Base-by-base conservation (phyloP, 2,797 vertebrate genomes). In the Notolabrus celidotus region DNA sequence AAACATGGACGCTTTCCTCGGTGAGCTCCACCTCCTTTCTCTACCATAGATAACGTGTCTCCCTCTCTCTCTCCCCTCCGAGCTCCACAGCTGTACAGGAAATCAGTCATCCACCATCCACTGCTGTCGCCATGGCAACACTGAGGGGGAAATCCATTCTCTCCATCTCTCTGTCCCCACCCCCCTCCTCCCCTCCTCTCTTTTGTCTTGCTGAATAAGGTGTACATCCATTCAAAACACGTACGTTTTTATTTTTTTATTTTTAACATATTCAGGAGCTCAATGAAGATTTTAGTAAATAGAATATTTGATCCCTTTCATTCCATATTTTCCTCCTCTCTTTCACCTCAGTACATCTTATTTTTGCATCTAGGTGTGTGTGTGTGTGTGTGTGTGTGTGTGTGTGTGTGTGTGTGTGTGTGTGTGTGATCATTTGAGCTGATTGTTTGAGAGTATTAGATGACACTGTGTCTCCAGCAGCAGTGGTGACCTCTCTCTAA, bases 51-150 rank as follows among this genome's bases (percentile, higher is more conserved):
- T 73, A 68, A 54, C n/a, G 33, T 36, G 10, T 42, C 16, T 52
- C 54, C 31, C 68, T 45, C 36, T 53, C 43, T 50, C 67, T 50
- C 59, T 31, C 67, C 50, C 27, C 79, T 86, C 46, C 39, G 23
- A 85, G 86, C 85, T 72, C 82, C 88, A 89, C 88, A 92, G 89
- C 88, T 88, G 89, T 75, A 86, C 90, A 93, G 93, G 94, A 95
- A 95, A 94, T 93, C 93, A 90, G 90, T 93, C 93, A 90, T 63
- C 71, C 80, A 57, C 82, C 34, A 94, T 95, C 90, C 86, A 77
- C 78, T 77, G 81, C 84, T 69, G 77, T 93, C 88, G 80, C 94
- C 92, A 92, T 93, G 93, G 94, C 88, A 95, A 95, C 92, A 86
- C 9, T 58, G 77, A 86, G 78, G 88, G 89, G 89, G 84, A 91